phyloP scores from a whole-genome alignment of 2,113 vertebrate species.

The Myiozetetes cayanensis region DNA sequence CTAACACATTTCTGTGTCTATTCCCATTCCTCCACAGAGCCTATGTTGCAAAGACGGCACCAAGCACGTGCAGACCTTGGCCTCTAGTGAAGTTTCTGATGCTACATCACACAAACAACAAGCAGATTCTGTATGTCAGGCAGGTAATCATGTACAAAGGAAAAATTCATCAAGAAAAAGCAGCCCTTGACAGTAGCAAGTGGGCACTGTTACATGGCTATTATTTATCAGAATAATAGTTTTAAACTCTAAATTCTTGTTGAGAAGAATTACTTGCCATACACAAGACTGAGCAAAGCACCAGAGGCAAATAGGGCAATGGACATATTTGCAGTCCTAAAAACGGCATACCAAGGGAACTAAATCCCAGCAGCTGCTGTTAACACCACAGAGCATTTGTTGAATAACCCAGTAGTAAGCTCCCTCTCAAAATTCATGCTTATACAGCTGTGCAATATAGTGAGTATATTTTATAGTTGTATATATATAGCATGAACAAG shows the following conservation, averaged over 20 bases:
- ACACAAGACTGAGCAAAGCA: not conserved
- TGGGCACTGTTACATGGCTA: not conserved
- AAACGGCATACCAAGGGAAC: conserved; percentile 15
- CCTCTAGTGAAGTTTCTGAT: not conserved
- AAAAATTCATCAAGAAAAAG: conserved; percentile 1
- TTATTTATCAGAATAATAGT: not conserved
- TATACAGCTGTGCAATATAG: conserved; percentile 42
- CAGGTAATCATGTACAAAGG: not conserved
- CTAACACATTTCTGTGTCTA: not conserved
- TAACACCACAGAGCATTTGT: conserved; percentile 26
- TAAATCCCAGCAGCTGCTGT: conserved; percentile 66
- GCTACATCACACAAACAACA: not conserved
- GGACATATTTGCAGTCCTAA: not conserved
- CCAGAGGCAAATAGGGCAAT: not conserved
- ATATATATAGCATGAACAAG: not conserved
- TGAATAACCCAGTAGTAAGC: conserved; percentile 8
- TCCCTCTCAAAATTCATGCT: conserved; percentile 46
- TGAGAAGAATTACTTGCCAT: not conserved
- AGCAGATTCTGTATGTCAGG: not conserved
- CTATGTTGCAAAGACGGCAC: not conserved
- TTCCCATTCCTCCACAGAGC: not conserved
- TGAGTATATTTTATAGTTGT: not conserved
- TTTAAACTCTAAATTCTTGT: not conserved
- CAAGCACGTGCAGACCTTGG: rapidly evolving
- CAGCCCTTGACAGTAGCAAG: not conserved